These are phyloP conservation scores for Druceiella hillmani DNA, from an alignment of 2,888 invertebrate species.

Conservation along the genomic window DNA sequence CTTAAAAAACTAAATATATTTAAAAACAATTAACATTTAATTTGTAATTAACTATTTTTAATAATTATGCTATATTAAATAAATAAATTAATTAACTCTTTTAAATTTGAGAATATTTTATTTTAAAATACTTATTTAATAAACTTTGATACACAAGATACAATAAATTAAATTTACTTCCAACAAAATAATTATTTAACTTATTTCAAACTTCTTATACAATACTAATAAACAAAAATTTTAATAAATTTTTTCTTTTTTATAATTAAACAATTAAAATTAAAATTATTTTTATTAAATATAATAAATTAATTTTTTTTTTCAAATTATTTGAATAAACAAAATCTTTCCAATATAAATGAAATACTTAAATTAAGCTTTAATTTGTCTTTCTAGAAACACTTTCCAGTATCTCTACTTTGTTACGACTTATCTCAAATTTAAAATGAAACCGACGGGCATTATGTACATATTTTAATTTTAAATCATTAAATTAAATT, in stretches of 20 bases:
- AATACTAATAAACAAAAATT: slow-evolving; percentile 54
- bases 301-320: slow-evolving; percentile 34
- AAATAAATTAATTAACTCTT: slow-evolving; percentile 54
- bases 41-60: slow-evolving; percentile 56
- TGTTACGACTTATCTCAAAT: slow-evolving; percentile 77
- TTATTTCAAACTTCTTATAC: slow-evolving; percentile 51
- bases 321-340: slow-evolving; percentile 41
- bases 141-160: slow-evolving; percentile 72
- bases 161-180: slow-evolving; percentile 56
- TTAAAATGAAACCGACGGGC: slow-evolving; percentile 71
- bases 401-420: slow-evolving; percentile 74
- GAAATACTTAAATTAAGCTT: slow-evolving; percentile 59
- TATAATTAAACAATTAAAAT: slow-evolving; percentile 29
- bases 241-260: slow-evolving; percentile 45
- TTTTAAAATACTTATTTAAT: slow-evolving; percentile 47
- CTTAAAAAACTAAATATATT: slow-evolving; percentile 64
- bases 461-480: slow-evolving; percentile 71
- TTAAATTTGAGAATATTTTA: slow-evolving; percentile 55
- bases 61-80: slow-evolving; percentile 58
- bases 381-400: slow-evolving; percentile 61
- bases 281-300: slow-evolving; percentile 47
- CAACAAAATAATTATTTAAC: slow-evolving; percentile 37
- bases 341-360: slow-evolving; percentile 61
- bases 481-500: slow-evolving; percentile 52
- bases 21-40: slow-evolving; percentile 62